Evolutionary conservation across 2,113 vertebrate genomes (phyloP).

Genomic region (Pedetes capensis): DNA sequence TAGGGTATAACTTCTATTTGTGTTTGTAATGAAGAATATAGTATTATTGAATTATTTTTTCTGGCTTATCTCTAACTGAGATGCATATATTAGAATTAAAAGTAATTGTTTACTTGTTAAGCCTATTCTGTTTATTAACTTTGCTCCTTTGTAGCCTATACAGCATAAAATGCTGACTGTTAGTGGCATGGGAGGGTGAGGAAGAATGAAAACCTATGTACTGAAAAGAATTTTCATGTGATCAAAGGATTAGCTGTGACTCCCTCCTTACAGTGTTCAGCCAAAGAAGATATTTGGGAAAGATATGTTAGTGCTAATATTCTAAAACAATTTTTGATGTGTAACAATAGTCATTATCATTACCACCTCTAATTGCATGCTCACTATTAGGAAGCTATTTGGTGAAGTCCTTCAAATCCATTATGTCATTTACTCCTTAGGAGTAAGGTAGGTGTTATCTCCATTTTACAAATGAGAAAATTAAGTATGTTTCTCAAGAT

Average conservation of each 20-base stretch:
- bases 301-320: not conserved
- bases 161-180: no score
- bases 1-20: not conserved
- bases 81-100: not conserved
- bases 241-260: not conserved
- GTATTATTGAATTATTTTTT: not conserved
- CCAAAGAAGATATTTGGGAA: not conserved
- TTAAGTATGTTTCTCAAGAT: not conserved
- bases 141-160: not conserved
- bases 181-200: not conserved
- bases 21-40: not conserved
- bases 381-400: not conserved
- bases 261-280: not conserved
- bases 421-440: not conserved
- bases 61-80: not conserved
- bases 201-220: not conserved
- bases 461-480: not conserved
- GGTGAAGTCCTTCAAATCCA: not conserved
- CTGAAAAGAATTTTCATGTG: not conserved
- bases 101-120: not conserved
- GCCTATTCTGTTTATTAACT: not conserved
- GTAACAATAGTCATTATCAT: not conserved
- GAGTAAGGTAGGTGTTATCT: not conserved
- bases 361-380: not conserved
- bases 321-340: not conserved